Base-by-base conservation (phyloP, 2,888 invertebrate species). In the Ypsolopha sequella region DNA sequence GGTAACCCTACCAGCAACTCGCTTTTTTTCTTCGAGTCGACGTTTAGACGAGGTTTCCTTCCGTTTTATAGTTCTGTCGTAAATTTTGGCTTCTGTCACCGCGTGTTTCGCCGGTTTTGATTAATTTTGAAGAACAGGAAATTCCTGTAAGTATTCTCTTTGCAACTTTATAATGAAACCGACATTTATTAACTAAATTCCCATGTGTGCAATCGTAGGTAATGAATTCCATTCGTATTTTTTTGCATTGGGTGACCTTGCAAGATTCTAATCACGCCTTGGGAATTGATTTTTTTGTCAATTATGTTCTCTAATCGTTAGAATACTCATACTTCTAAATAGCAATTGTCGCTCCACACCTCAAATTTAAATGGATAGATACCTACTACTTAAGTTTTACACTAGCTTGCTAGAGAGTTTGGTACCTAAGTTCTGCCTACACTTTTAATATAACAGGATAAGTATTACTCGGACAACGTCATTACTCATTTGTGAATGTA, bases 81-180 rank as follows among this genome's bases (percentile, higher is more conserved):
- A 56, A 45, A 36, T 48, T 36, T 49, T 54, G 55, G 55, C 56
- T 56, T 56, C 54, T 55, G 45, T 54, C 61, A 65, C 73, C 73
- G 72, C 76, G 78, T 78, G 78, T 69, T 64, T 59, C 57, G 61
- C 72, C 71, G 73, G 72, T 62, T 59, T 52, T 54, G 59, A 57
- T 62, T 60, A 58, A 65, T 65, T 58, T 59, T 51, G 56, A 47
- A 58, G 58, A 46, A 33, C 47, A 36, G 13, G 11, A 11, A 34
- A 10, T 11, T 46, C 9, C 35, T 59, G 76, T 76, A 58, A 73
- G 73, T 73, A 55, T 53, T 62, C 51, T 55, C 52, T 56, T 52
- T 24, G 6, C n/a, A 8, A 3, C n/a, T 38, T 6, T 10, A n/a
- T 38, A 10, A 39, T 11, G 11, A 9, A 24, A 24, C 24, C 24